Percentiles rank a stretch among this genome's conserved stretches.
phyloP scores from a whole-genome alignment of 1,140 invertebrate genomes.

The Acromyrmex echinatior region DNA sequence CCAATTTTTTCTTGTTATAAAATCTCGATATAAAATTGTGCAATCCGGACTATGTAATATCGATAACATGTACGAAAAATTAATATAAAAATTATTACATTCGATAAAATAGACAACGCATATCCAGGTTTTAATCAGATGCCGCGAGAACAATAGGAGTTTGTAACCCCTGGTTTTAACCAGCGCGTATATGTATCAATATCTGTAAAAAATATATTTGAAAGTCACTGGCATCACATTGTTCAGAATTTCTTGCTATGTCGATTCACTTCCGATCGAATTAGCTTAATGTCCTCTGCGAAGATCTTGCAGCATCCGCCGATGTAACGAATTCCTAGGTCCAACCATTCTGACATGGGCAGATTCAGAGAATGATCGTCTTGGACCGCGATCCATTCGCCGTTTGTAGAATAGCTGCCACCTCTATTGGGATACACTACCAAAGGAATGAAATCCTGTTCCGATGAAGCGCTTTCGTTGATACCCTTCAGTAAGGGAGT shows the following conservation, averaged over 20 bases:
- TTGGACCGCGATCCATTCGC: conserved; percentile 87
- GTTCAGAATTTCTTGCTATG: conserved; percentile 24
- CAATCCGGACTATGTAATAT: too few relatives aligned
- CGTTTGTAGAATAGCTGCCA: conserved; percentile 87
- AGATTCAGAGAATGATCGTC: conserved; percentile 87
- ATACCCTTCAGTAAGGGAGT: conserved; percentile 87
- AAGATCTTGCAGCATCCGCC: conserved; percentile 94
- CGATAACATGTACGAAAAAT: too few relatives aligned
- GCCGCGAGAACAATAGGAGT: too few relatives aligned
- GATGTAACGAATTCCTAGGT: conserved; percentile 90
- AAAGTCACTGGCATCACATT: background rate
- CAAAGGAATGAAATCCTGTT: conserved; percentile 84
- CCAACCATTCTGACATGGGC: conserved; percentile 90
- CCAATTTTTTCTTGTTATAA: too few relatives aligned
- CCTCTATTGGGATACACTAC: conserved; percentile 93
- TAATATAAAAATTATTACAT: too few relatives aligned
- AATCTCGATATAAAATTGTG: too few relatives aligned
- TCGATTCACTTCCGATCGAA: conserved; percentile 83
- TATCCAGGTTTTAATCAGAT: too few relatives aligned
- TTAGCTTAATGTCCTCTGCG: conserved; percentile 88
- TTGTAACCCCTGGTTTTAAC: too few relatives aligned
- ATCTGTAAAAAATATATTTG: background rate
- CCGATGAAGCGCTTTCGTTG: conserved; percentile 72
- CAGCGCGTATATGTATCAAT: background rate
- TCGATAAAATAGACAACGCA: too few relatives aligned